phyloP scores from a whole-genome alignment of 2,113 vertebrate species.

The Mugil cephalus region DNA sequence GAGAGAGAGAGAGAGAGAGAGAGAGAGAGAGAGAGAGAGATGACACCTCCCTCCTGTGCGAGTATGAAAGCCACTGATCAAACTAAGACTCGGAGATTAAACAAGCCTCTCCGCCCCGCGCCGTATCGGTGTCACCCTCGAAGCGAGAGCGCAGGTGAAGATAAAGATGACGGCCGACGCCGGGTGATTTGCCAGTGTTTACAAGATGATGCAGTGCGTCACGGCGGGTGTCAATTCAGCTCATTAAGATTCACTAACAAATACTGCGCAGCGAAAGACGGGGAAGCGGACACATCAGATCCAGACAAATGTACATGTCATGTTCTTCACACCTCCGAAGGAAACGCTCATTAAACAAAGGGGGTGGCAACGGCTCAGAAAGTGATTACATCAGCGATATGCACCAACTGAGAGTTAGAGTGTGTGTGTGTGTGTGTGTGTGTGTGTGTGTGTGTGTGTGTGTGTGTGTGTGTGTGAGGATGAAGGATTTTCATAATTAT shows the following conservation, averaged over 20 bases:
- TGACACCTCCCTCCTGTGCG: constrained; percentile 19
- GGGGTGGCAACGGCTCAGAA: not conserved
- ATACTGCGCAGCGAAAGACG: constrained; percentile 8
- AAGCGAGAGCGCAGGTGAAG: constrained; percentile 31
- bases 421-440: not conserved
- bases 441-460: not conserved
- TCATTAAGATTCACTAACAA: constrained; percentile 46
- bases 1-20: constrained; percentile 7
- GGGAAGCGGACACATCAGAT: not conserved
- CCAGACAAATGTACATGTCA: constrained; percentile 22
- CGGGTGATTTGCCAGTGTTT: constrained; percentile 35
- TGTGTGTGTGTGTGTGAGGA: not conserved
- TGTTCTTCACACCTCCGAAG: constrained; percentile 2
- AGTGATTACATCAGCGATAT: constrained; percentile 15
- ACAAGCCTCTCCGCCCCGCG: constrained; percentile 42
- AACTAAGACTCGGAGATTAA: constrained; percentile 50
- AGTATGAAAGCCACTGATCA: constrained; percentile 55
- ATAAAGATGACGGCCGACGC: constrained; percentile 36
- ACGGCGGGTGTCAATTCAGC: constrained; percentile 1
- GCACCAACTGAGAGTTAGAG: not conserved
- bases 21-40: constrained; percentile 17
- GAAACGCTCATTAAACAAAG: constrained; percentile 24
- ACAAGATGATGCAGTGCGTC: constrained; percentile 38
- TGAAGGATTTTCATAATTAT: not conserved
- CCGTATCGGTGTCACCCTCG: constrained; percentile 10